A percentile compares a stretch with the other conserved stretches of the same genome.
Conservation (phyloP, 2,113 vertebrate species). For the Phrynosoma platyrhinos region DNA sequence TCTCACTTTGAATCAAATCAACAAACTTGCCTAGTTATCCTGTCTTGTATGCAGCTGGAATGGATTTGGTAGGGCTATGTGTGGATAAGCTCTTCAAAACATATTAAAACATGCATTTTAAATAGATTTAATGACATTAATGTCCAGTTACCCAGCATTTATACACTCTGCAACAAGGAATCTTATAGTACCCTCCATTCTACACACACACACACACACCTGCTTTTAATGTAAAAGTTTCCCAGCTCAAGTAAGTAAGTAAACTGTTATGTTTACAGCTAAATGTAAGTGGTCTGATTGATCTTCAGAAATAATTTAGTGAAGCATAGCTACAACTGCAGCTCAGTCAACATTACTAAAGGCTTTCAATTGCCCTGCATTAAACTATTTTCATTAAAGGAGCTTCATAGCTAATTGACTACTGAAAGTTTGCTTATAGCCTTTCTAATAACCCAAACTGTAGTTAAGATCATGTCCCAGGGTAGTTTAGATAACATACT, state of each 20-base stretch:
- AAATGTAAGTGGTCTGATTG: conserved; percentile 73
- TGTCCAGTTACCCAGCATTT: conserved; percentile 73
- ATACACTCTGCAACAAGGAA: conserved; percentile 74
- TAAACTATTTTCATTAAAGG: conserved; percentile 66
- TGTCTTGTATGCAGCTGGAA: not conserved
- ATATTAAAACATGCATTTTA: conserved; percentile 58
- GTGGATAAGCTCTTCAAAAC: conserved; percentile 20
- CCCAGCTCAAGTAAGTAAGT: conserved; percentile 58
- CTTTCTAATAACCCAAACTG: conserved; percentile 60
- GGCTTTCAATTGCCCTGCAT: conserved; percentile 68
- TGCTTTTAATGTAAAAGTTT: conserved; percentile 70
- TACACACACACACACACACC: conserved; percentile 9
- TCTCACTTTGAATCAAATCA: not conserved
- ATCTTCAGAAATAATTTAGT: conserved; percentile 73
- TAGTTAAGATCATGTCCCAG: conserved; percentile 70
- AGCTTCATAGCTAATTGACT: conserved; percentile 62
- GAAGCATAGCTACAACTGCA: conserved; percentile 71
- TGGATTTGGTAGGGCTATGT: not conserved
- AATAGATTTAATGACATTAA: conserved; percentile 73
- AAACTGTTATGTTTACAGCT: conserved; percentile 63
- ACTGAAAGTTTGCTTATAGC: conserved; percentile 63
- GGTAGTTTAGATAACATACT: conserved; percentile 36
- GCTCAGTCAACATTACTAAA: conserved; percentile 74
- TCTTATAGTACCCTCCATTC: conserved; percentile 71
- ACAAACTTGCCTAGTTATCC: not conserved